Evolutionary conservation across 30 jellyfish, hydroid and myxozoan genomes (phyloP), one percentile per base, ranked within the genome.

Genomic region (Sanderia malayensis): DNA sequence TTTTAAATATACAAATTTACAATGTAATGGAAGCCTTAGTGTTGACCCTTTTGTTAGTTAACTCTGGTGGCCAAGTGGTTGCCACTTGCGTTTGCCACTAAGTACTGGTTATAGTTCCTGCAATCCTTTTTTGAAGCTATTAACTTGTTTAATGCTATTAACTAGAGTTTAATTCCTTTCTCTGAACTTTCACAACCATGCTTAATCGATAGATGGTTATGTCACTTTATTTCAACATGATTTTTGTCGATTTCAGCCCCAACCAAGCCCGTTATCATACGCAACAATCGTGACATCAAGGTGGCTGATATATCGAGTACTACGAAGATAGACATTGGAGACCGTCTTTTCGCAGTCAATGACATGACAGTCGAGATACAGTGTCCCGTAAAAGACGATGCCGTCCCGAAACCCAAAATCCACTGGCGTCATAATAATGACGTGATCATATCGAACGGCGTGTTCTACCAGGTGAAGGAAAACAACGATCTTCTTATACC

Each of bases 401-500:
- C 93, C 23, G 53, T 28, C 25, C 96, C 96, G 21, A 57, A 49
- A 27, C 96, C 96, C 25, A 57, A 82, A 27, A 53, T 74, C 28
- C 37, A 58, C 11, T 86, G 96, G 96, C 68, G 46, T 52, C 86
- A 70, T 64, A 86, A 86, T 34, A 79, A 75, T 7, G 83, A 28
- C 23, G 89, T 81, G 37, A 63, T 86, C 17, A 79, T 52, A 0
- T 74, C 80, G 0, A 78, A 78, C 31, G 82, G 82, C 8, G 65
- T 31, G 18, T 78, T 29, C 31, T 46, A 69, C 34, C 70, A 44
- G 21, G 62, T 78, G 17, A 76, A 84, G 33, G 84, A 53, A 23
- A 84, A 82, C 58, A 81, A 69, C 32, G 88, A 82, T 46, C 29
- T 84, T 63, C 57, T 84, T 74, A 84, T 84, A 30, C 86, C 89